Conservation (phyloP, 2,888 invertebrate genomes). For the Cantharis rufa region DNA sequence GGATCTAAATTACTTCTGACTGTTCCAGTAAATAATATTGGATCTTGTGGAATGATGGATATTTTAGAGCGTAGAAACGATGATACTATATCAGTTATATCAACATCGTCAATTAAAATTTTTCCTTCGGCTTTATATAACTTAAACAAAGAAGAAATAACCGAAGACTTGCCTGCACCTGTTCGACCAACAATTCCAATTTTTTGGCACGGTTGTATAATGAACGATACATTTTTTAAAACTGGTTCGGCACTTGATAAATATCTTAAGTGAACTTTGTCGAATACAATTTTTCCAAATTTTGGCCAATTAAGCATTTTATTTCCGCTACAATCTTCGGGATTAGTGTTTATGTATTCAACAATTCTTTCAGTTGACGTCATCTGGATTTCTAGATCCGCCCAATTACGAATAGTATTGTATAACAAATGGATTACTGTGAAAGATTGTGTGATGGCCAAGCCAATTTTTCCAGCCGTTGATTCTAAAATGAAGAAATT, state of each 20-base stretch:
- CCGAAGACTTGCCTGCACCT: constrained; percentile 81
- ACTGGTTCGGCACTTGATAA: constrained; percentile 71
- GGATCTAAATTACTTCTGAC: constrained; percentile 89
- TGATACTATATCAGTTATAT: constrained; percentile 72
- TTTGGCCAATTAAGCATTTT: constrained; percentile 68
- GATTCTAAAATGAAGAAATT: background rate
- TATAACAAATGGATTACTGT: background rate
- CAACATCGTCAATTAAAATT: constrained; percentile 79
- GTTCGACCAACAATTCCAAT: constrained; percentile 82
- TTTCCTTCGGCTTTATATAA: constrained; percentile 77
- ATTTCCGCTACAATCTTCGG: background rate
- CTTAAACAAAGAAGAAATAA: constrained; percentile 80
- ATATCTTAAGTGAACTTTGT: constrained; percentile 73
- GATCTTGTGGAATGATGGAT: constrained; percentile 86
- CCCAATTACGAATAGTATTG: background rate
- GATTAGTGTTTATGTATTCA: background rate
- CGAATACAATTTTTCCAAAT: constrained; percentile 71
- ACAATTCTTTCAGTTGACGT: background rate
- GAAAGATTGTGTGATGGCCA: background rate
- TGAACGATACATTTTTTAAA: constrained; percentile 70
- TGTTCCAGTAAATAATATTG: constrained; percentile 84
- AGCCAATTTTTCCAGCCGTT: background rate
- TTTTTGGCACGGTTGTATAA: constrained; percentile 70
- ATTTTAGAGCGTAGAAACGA: constrained; percentile 77
- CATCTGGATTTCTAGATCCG: background rate